A percentile compares a stretch with the other conserved stretches of the same genome.
Conservation (phyloP, 92 coral and sea anemone genomes). For the Montipora capitata region DNA sequence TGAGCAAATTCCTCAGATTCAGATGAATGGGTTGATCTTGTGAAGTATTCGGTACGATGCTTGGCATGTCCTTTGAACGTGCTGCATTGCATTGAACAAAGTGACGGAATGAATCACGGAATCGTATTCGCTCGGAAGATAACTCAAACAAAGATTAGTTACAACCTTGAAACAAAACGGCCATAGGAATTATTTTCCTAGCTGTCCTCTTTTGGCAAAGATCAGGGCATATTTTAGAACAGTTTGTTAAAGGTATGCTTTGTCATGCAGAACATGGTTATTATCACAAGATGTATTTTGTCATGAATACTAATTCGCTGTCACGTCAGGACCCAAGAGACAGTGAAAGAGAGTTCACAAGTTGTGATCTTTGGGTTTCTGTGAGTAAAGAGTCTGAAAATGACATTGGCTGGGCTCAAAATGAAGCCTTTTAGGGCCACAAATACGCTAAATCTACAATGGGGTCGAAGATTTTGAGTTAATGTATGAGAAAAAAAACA, state of each 20-base stretch:
- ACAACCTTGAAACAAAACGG: not conserved
- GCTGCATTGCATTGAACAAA: not conserved
- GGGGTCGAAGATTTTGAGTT: not conserved
- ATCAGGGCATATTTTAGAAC: not conserved
- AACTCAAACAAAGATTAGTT: not conserved
- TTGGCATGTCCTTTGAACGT: not conserved
- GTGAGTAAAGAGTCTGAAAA: not conserved
- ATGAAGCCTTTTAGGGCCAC: not conserved
- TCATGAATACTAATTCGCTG: slow-evolving; percentile 23
- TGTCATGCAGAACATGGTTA: slow-evolving; percentile 18
- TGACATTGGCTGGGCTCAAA: not conserved
- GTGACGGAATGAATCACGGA: slow-evolving; percentile 38
- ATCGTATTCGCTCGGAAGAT: slow-evolving; percentile 26
- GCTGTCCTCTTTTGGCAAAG: not conserved
- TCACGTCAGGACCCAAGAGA: slow-evolving; percentile 6
- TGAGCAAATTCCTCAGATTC: slow-evolving; percentile 42
- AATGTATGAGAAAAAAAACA: too few species aligned
- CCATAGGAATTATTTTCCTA: not conserved
- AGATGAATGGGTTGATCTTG: slow-evolving; percentile 5
- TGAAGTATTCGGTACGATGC: not conserved
- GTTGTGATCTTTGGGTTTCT: not conserved
- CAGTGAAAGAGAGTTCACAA: too few species aligned
- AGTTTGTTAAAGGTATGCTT: slow-evolving; percentile 4
- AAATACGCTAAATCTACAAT: not conserved
- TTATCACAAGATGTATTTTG: not conserved